phyloP scores from a whole-genome alignment of 2,113 vertebrate species.

The Galeopterus variegatus region DNA sequence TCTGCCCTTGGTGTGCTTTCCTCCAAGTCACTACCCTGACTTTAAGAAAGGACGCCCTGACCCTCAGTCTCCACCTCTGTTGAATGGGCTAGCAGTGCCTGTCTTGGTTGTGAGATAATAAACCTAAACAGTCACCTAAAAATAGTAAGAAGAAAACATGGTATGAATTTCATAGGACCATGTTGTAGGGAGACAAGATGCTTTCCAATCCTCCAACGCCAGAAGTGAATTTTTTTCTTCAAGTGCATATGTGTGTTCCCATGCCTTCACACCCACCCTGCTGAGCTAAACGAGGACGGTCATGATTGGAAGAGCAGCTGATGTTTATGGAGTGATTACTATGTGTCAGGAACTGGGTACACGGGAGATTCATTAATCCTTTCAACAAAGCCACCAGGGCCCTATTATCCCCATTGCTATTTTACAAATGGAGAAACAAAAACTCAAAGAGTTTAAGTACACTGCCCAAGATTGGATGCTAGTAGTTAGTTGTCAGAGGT shows the following conservation, averaged over 20 bases:
- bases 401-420: not conserved
- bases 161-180: too few relatives aligned
- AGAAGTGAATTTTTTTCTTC: not conserved
- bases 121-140: not conserved
- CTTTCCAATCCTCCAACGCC: not conserved
- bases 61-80: not conserved
- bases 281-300: not conserved
- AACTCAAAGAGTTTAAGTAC: not conserved
- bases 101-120: too few relatives aligned
- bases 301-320: rapidly evolving
- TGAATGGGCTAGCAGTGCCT: not conserved
- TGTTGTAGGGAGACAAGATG: not conserved
- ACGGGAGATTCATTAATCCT: not conserved
- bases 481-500: not conserved
- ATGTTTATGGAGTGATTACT: not conserved
- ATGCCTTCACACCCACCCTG: rapidly evolving
- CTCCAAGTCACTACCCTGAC: not conserved
- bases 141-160: not conserved
- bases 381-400: not conserved
- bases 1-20: too few relatives aligned
- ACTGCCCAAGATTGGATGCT: not conserved
- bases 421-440: not conserved
- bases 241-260: rapidly evolving
- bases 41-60: not conserved
- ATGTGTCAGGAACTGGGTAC: not conserved